Evolutionary conservation across 2,113 vertebrate species (phyloP), one percentile per base, ranked within the genome.

Genomic region (Passer domesticus): DNA sequence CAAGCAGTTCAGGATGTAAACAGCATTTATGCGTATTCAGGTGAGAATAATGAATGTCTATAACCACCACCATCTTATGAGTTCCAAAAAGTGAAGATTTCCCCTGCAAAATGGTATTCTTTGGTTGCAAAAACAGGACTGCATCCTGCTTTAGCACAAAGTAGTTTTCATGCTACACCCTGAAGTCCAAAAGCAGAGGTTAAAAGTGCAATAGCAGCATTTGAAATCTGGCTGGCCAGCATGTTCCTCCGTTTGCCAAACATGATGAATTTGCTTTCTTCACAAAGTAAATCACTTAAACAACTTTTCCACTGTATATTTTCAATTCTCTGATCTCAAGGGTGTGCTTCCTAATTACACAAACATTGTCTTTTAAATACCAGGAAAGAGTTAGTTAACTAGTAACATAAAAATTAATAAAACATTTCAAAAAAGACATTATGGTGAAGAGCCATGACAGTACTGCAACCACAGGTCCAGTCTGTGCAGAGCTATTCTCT

Each of bases 191-290:
- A 76, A 64, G 35, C 21, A 52, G 47, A 80, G 12, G 6, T 41
- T 49, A 41, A 13, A 73, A 77, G 60, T 27, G 27, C 25, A 69
- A 5, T 23, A 50, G 7, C 23, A 44, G n/a, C 28, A 58, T 74
- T 52, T 80, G 58, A 72, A 89, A 44, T 12, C 31, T 31, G 15
- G 4, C 25, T 39, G 37, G 13, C 31, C 62, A 83, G 28, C 53
- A 56, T 6, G 0, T 41, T 49, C n/a, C 10, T 59, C 0, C 0
- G n/a, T 44, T 66, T 75, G 35, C 17, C 35, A 62, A 20, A 41
- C 47, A 21, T 14, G 60, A 41, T 50, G 37, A 28, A 2, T 25
- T n/a, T 43, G 64, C 11, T 14, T 60, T 60, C 67, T 83, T 86
- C 59, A 43, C 11, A 66, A 82, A 21, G 3, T 11, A 59, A 62